These are phyloP conservation scores for Tragelaphus imberbis DNA, from an alignment of 2,113 vertebrate species.

Conservation along the genomic window DNA sequence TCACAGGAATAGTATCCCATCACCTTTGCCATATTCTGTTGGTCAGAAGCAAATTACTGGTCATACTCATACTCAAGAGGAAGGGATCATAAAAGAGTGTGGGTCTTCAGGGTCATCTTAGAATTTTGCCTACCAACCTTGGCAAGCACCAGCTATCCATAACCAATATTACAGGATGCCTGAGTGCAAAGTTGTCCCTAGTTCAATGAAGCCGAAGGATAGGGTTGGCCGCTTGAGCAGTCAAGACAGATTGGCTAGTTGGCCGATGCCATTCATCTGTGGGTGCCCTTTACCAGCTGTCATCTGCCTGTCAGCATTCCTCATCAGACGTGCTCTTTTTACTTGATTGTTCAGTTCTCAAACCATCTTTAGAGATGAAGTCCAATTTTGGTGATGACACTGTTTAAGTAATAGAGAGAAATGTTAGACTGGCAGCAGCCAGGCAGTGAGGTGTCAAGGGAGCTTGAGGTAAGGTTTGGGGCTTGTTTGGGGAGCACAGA, in stretches of 20 bases:
- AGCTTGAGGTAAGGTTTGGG: neutral
- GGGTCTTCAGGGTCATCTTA: neutral
- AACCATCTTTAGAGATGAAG: neutral
- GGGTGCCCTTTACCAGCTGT: neutral
- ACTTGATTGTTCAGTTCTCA: neutral
- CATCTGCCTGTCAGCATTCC: neutral
- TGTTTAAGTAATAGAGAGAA: neutral
- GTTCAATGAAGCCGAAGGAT: neutral
- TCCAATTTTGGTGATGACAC: neutral
- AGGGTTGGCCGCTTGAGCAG: too few relatives aligned
- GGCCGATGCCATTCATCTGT: neutral
- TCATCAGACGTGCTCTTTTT: neutral
- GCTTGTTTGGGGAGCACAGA: accelerated
- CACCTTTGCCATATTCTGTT: neutral
- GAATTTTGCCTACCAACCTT: neutral
- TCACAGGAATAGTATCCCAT: neutral
- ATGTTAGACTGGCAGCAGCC: neutral
- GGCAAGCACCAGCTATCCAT: too few relatives aligned
- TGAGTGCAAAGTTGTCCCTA: neutral
- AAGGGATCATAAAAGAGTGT: neutral
- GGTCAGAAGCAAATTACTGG: neutral
- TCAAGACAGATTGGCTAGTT: neutral
- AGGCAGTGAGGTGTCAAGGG: neutral
- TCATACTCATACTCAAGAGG: neutral
- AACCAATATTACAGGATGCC: accelerated